Evolutionary conservation across 2,888 invertebrate species (phyloP), one percentile per base, ranked within the genome.

Genomic region (Agonopterix heracliana): DNA sequence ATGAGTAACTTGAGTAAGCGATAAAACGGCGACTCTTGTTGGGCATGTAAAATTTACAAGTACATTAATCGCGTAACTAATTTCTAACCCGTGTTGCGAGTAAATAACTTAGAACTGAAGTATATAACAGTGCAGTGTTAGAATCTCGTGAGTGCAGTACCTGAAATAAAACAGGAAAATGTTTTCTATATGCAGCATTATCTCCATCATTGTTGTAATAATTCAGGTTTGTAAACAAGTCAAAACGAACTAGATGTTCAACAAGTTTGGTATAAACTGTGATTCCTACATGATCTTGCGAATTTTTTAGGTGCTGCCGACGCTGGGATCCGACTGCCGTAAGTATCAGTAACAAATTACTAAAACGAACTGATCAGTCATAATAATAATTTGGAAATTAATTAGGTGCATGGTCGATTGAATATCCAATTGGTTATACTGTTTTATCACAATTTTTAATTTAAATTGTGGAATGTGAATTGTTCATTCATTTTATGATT

Each of bases 51-150:
- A 69, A 73, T 71, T 71, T 73, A 68, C 70, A 74, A 75, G 75
- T 68, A 67, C 69, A 74, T 78, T 76, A 77, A 77, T 71, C 70
- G 81, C 83, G 80, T 83, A 77, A 52, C 76, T 78, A 83, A 83
- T 82, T 78, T 41, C 65, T 68, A 41, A 68, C 64, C 60, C 59
- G 71, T 69, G 65, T 61, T 52, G 61, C 65, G 63, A 64, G 71
- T 71, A 76, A 75, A 78, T 76, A 71, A 68, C 61, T 41, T 35
- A 48, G 50, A 26, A 38, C 38, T 34, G 41, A 17, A 43, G 13
- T 52, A 59, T 61, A 60, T 60, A 68, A 63, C 70, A 75, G 77
- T 78, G 61, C 57, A 50, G 57, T 56, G 60, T 55, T 54, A 57
- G 65, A 61, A 56, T 57, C 55, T 63, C 61, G 62, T 59, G 63